Evolutionary conservation across 2,797 vertebrate genomes (phyloP), one percentile per base, ranked within the genome.

Genomic region (Poecilia wingei): DNA sequence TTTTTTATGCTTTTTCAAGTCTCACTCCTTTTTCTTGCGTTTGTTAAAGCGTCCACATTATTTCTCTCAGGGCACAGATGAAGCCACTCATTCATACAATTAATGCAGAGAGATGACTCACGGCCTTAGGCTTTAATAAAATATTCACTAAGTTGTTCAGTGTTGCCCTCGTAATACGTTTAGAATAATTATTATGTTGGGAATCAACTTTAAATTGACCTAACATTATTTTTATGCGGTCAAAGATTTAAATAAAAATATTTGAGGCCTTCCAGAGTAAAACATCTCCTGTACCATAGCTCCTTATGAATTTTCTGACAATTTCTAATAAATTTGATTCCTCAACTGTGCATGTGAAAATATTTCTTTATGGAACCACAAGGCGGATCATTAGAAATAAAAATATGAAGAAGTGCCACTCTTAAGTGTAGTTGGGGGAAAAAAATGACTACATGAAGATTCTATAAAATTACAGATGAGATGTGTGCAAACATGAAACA

Each of bases 21-120:
- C 20, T 69, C 20, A 76, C n/a, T 73, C 13, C 45, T 31, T 70
- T n/a, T 64, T 68, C 76, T 41, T 25, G 6, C 1, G 49, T 64
- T 75, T 16, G 9, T 66, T 66, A 36, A 70, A 41, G 66, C 43
- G 76, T 88, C 80, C 83, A 87, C 45, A 55, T 9, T 51, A 68
- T 69, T 41, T 75, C 5, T 83, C 82, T 75, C 2, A 66, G 72
- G 79, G 80, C 83, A 78, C 1, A 14, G n/a, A 80, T 80, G 73
- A 87, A 87, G 76, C 69, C 46, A 76, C 79, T 88, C 14, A 3
- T 87, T 85, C 75, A 78, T 61, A 80, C 78, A 85, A 86, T 75
- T 74, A 77, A 86, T 80, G 86, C 81, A 89, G 84, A 82, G 51
- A 86, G 55, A 80, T 86, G 88, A 90, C 84, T 84, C 80, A 8